These are phyloP conservation scores for Lichenostomus cassidix DNA, from an alignment of 2,113 vertebrate species.

Conservation along the genomic window DNA sequence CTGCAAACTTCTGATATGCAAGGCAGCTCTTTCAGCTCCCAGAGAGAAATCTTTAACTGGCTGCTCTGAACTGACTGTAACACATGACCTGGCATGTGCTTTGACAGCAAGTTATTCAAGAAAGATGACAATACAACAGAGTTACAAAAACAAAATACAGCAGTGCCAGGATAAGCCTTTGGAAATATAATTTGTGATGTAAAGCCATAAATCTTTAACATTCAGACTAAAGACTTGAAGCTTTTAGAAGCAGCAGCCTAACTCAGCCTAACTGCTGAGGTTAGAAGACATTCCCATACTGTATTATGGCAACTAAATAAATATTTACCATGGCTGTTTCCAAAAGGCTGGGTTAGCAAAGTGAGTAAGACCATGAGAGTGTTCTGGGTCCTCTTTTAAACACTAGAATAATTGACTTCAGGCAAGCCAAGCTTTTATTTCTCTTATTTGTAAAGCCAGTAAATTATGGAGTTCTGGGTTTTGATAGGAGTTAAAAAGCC, in stretches of 20 bases:
- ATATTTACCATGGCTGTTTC: slow-evolving; percentile 22
- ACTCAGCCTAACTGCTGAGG: neutral
- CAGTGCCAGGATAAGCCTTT: neutral
- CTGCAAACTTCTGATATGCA: neutral
- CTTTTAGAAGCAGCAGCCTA: neutral
- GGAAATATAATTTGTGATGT: neutral
- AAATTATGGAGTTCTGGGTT: neutral
- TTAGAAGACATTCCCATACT: neutral
- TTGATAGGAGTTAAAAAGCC: neutral
- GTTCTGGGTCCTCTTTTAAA: neutral
- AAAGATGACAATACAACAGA: neutral
- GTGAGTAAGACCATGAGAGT: neutral
- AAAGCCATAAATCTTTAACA: neutral
- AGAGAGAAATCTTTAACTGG: neutral
- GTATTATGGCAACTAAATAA: slow-evolving; percentile 46
- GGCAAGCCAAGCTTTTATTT: neutral
- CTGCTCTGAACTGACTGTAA: neutral
- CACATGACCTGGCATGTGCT: neutral
- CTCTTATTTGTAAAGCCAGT: neutral
- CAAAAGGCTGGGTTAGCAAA: neutral
- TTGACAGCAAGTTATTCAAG: neutral
- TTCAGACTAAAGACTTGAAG: neutral
- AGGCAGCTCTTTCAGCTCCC: neutral
- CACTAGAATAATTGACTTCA: neutral
- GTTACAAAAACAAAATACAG: neutral